A percentile compares a stretch with the other conserved stretches of the same genome.
These are phyloP conservation scores for Heliothis peltigera DNA, from an alignment of 2,888 invertebrate species.

Conservation along the genomic window DNA sequence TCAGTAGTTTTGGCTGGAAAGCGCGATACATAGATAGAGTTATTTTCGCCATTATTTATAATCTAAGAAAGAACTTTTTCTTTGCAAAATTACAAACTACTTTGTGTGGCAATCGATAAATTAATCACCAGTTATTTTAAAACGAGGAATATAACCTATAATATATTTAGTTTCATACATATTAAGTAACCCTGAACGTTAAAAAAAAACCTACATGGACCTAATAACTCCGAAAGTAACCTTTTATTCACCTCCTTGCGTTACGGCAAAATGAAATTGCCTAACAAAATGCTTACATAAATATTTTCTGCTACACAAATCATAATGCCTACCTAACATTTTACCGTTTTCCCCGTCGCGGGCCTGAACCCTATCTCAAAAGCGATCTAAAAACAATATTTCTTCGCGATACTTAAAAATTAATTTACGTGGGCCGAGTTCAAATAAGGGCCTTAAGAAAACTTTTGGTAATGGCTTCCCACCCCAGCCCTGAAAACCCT, in stretches of 20 bases:
- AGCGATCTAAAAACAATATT: conserved; percentile 55
- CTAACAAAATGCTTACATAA: conserved; percentile 21
- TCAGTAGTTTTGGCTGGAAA: too few relatives aligned
- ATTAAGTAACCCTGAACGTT: too few relatives aligned
- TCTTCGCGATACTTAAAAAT: conserved; percentile 45
- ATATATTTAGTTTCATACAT: too few relatives aligned
- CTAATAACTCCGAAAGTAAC: too few relatives aligned
- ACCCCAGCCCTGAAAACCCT: conserved; percentile 17
- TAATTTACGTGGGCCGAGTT: conserved; percentile 41
- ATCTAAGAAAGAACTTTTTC: too few relatives aligned
- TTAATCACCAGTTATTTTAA: too few relatives aligned
- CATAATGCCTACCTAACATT: conserved; percentile 21
- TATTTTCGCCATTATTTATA: too few relatives aligned
- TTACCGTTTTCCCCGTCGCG: conserved; percentile 20
- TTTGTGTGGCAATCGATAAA: too few relatives aligned
- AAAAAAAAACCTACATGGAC: too few relatives aligned
- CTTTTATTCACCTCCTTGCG: not conserved
- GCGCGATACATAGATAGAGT: too few relatives aligned
- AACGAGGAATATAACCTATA: too few relatives aligned
- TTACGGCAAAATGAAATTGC: not conserved
- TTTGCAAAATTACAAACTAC: too few relatives aligned
- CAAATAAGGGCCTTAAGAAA: conserved; percentile 33
- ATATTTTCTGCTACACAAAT: conserved; percentile 30
- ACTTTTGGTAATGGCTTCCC: conserved; percentile 43
- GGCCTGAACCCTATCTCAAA: conserved; percentile 37